Base-by-base conservation (phyloP, 2,888 invertebrate species). In the Agriopis leucophaearia region DNA sequence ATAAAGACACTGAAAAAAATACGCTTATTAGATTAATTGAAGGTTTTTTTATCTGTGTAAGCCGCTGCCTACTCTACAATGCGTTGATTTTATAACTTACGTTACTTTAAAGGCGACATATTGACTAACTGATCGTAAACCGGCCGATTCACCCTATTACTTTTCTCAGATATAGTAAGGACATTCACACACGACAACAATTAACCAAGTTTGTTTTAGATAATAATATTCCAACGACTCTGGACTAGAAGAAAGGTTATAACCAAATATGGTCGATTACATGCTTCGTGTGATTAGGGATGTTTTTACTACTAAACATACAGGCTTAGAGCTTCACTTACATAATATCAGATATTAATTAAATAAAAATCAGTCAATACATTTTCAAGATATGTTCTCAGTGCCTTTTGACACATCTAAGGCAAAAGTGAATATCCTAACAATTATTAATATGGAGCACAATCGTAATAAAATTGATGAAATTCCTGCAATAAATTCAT, bases 201-300 rank as follows among this genome's bases (percentile, higher is more conserved):
- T 13, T 27, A 27, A 45, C 15, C n/a, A 15, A 45, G 15, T n/a
- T 7, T 15, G 13, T 42, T 10, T 42, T 1, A 12, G 13, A 6
- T 10, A 10, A 13, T 2, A 12, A 42, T 13, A 13, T 13, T 15
- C 5, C 8, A 45, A 27, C 27, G 27, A 27, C 27, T 5, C 27
- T 27, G 40, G 13, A 42, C 8, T 52, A 36, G 13, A 27, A 44
- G n/a, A 44, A 38, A n/a, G 27, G 51, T 52, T 44, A 42, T 51
- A 13, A 60, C 27, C 15, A 52, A 51, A 51, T 1, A 0, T 47
- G 40, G 36, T n/a, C 27, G 1, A 13, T 48, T 18, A 36, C 45
- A 50, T 50, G n/a, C 35, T 44, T n/a, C 7, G 6, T 12, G 40
- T 7, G 48, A 58, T 60, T 51, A 60, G 38, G 38, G 3, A 50